phyloP scores from a whole-genome alignment of 64 coral and sea anemone species.

The Stichodactyla mertensii region DNA sequence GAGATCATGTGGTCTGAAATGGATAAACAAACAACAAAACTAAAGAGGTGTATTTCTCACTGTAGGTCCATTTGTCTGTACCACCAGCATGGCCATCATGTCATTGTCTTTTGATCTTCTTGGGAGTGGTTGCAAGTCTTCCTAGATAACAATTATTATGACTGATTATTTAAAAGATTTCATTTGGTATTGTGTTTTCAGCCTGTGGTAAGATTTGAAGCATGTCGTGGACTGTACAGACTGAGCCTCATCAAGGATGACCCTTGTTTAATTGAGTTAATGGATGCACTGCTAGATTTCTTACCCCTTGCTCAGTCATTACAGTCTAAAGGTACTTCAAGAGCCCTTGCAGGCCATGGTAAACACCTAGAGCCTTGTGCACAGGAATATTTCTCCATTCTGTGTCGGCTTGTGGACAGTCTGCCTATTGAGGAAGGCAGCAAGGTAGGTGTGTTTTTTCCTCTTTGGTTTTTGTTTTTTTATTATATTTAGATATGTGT shows the following conservation, averaged over 20 bases:
- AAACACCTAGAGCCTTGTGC: slow-evolving; percentile 64
- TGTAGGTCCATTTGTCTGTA: too few species aligned
- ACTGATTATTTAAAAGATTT: too few species aligned
- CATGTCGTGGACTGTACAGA: slow-evolving; percentile 87
- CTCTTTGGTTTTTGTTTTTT: neutral
- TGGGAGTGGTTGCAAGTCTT: too few species aligned
- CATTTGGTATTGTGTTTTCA: slow-evolving; percentile 12
- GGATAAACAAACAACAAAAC: too few species aligned
- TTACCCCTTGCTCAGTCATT: slow-evolving; percentile 83
- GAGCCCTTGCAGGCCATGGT: neutral
- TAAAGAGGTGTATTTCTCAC: too few species aligned
- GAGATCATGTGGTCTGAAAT: too few species aligned
- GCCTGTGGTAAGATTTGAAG: slow-evolving; percentile 83
- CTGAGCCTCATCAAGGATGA: slow-evolving; percentile 93
- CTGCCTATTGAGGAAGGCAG: slow-evolving; percentile 61
- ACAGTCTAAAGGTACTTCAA: slow-evolving; percentile 55
- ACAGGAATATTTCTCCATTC: slow-evolving; percentile 82
- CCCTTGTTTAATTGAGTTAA: slow-evolving; percentile 80
- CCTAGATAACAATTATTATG: too few species aligned
- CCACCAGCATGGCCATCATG: too few species aligned
- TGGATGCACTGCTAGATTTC: slow-evolving; percentile 89
- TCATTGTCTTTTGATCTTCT: too few species aligned
- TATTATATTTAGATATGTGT: neutral
- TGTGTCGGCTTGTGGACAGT: slow-evolving; percentile 86
- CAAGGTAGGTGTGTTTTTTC: neutral